Conservation (phyloP, 1,140 invertebrate species). For the Globodera rostochiensis region DNA sequence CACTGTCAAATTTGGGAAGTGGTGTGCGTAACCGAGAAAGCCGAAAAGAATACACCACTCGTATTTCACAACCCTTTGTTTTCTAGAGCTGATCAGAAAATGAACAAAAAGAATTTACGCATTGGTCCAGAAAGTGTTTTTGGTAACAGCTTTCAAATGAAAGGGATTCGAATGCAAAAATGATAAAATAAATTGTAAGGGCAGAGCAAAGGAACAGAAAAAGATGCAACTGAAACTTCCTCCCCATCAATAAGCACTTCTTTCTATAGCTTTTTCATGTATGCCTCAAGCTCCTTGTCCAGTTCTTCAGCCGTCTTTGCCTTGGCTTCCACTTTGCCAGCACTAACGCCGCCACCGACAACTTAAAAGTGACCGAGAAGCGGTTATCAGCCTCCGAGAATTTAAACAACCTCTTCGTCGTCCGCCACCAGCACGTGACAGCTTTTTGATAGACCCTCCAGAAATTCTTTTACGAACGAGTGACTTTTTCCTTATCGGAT, state of each 20-base stretch:
- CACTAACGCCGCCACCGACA: neutral
- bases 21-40: neutral
- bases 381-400: neutral
- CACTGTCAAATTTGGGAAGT: neutral
- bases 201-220: neutral
- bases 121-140: neutral
- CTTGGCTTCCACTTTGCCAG: slow-evolving; percentile 10
- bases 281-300: slow-evolving; percentile 44
- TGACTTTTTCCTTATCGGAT: slow-evolving; percentile 20
- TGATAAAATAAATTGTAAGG: neutral
- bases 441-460: neutral
- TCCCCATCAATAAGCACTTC: neutral
- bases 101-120: slow-evolving; percentile 2
- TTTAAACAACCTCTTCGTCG: slow-evolving; percentile 18
- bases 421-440: neutral
- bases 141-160: no score
- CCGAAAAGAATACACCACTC: neutral
- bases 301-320: slow-evolving; percentile 40
- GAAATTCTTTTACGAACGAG: slow-evolving; percentile 6
- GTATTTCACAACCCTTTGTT: neutral
- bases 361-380: neutral
- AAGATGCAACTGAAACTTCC: neutral
- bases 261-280: slow-evolving; percentile 32
- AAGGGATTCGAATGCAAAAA: neutral
- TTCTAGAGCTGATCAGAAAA: neutral